Evolutionary conservation across 2,888 invertebrate species (phyloP).

Genomic region (Spilarctia lutea): DNA sequence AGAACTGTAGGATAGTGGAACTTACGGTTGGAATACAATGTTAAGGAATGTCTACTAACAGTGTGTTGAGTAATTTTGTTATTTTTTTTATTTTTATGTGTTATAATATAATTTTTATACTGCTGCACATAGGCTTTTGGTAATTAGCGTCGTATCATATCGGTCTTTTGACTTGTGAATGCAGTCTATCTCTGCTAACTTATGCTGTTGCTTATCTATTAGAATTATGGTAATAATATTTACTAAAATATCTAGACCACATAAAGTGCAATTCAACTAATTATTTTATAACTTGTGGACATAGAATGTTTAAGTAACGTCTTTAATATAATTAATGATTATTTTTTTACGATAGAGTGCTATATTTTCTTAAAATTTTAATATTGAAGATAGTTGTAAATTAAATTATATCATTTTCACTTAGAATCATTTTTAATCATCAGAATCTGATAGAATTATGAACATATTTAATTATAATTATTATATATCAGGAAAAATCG

Average conservation of each 20-base stretch:
- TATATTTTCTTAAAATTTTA: neutral
- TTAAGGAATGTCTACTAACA: neutral
- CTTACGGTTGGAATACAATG: neutral
- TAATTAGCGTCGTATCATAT: neutral
- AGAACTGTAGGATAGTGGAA: neutral
- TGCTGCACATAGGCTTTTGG: neutral
- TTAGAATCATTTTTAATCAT: neutral
- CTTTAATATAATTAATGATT: neutral
- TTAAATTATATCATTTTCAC: neutral
- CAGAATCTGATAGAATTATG: neutral
- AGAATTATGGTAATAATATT: neutral
- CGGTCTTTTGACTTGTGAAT: neutral
- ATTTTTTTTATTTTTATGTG: neutral
- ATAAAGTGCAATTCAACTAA: neutral
- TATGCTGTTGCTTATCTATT: neutral
- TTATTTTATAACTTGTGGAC: neutral
- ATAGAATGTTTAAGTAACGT: neutral
- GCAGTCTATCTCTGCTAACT: neutral
- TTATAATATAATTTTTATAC: neutral
- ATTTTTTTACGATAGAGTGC: neutral
- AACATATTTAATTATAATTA: neutral
- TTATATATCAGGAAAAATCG: neutral
- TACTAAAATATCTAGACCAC: neutral
- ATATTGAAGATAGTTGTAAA: neutral
- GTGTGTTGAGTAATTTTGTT: neutral